These are phyloP conservation scores for Drosophila busckii DNA, from an alignment of 1,140 invertebrate species.

Conservation along the genomic window DNA sequence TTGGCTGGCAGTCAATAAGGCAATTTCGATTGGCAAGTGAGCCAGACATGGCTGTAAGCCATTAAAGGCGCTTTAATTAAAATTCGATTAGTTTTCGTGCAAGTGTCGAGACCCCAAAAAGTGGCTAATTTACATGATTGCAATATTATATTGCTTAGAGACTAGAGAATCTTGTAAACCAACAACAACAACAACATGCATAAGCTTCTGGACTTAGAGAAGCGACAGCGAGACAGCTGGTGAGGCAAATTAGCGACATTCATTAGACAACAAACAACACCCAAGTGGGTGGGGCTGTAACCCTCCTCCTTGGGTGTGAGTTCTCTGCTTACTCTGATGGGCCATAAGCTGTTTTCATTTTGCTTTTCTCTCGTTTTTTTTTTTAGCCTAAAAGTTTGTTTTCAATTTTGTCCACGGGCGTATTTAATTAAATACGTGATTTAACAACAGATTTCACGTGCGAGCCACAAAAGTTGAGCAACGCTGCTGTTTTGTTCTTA, in stretches of 20 bases:
- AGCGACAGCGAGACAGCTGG: slow-evolving; percentile 1
- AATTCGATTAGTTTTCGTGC: slow-evolving; percentile 19
- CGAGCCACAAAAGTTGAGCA: neutral
- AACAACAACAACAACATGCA: neutral
- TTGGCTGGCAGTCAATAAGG: slow-evolving; percentile 13
- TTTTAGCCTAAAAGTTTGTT: no score
- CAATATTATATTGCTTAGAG: slow-evolving; percentile 7
- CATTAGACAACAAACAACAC: slow-evolving; percentile 13
- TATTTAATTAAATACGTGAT: slow-evolving; percentile 22
- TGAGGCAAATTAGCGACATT: slow-evolving; percentile 18
- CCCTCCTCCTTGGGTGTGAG: no score
- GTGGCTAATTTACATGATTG: slow-evolving; percentile 12
- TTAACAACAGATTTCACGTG: slow-evolving; percentile 7
- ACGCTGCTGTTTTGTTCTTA: neutral
- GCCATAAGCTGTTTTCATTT: slow-evolving; percentile 11
- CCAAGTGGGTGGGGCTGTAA: no score
- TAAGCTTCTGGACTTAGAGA: neutral
- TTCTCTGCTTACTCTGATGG: no score
- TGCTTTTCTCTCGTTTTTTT: no score
- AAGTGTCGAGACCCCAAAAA: neutral
- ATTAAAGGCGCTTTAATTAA: slow-evolving; percentile 20
- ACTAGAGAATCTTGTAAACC: neutral
- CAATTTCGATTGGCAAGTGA: slow-evolving; percentile 10
- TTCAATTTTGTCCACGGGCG: slow-evolving; percentile 14
- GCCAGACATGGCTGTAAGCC: neutral